Evolutionary conservation across 2,888 invertebrate genomes (phyloP).

Genomic region (Brassicogethes aeneus): DNA sequence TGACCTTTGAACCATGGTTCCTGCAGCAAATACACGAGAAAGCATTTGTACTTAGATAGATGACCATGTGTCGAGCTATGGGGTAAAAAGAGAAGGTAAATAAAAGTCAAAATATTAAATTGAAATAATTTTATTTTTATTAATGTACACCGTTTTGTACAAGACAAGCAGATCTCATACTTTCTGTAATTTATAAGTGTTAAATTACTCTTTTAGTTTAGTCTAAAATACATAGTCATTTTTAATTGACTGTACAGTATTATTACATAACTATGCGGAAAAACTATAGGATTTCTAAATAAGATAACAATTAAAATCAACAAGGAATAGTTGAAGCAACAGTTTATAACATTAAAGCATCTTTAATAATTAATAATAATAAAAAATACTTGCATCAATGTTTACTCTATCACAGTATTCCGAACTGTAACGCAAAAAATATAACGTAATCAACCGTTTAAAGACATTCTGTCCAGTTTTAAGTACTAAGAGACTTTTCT

Average conservation of each 20-base stretch:
- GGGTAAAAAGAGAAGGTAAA: neutral
- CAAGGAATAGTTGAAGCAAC: conserved; percentile 25
- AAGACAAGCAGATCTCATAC: conserved; percentile 29
- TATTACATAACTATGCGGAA: conserved; percentile 25
- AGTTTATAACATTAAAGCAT: conserved; percentile 23
- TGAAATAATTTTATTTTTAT: conserved; percentile 27
- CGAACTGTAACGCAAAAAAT: conserved; percentile 11
- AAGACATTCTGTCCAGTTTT: neutral
- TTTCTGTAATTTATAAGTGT: conserved; percentile 15
- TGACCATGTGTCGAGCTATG: too few species aligned
- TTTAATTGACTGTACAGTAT: conserved; percentile 29
- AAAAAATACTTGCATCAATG: conserved; percentile 15
- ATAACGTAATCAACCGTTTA: neutral
- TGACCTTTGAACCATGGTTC: too few species aligned
- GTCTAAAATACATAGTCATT: conserved; percentile 21
- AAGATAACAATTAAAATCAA: conserved; percentile 29
- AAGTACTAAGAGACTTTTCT: neutral
- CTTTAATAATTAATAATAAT: conserved; percentile 12
- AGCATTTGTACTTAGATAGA: too few species aligned
- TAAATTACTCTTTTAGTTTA: conserved; percentile 21
- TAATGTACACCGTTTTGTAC: conserved; percentile 26
- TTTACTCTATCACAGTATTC: conserved; percentile 25
- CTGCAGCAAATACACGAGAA: too few species aligned
- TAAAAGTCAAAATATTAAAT: conserved; percentile 7
- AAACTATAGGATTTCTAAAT: conserved; percentile 21